Conservation (phyloP, 2,797 vertebrate species). For the Tolypeutes matacus region DNA sequence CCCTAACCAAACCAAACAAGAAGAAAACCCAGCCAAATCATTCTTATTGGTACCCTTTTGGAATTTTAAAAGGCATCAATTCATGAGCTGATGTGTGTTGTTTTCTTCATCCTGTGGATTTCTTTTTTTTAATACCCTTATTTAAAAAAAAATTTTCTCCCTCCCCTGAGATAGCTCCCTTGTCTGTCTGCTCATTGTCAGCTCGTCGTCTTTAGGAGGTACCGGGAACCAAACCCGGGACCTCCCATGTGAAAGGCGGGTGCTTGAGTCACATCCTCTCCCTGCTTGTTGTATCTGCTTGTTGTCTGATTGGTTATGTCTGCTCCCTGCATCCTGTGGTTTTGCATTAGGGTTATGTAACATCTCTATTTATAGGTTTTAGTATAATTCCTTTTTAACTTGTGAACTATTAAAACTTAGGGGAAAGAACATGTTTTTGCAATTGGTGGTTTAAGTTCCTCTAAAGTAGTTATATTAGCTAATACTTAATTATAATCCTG, state of each 20-base stretch:
- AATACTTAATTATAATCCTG: conserved; percentile 16
- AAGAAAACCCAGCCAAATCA: neutral
- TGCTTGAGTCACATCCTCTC: no score
- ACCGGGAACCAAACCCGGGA: no score
- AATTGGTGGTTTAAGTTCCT: conserved; percentile 54
- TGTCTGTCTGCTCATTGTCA: no score
- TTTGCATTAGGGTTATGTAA: conserved; percentile 57
- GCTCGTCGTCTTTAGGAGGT: no score
- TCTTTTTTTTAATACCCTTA: neutral
- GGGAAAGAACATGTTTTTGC: conserved; percentile 16
- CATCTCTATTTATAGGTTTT: conserved; percentile 19
- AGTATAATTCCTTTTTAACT: conserved; percentile 22
- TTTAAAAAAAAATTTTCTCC: no score
- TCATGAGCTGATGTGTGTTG: neutral
- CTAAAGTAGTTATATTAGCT: neutral
- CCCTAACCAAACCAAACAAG: no score
- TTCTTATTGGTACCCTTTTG: neutral
- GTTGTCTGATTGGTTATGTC: no score
- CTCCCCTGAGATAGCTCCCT: no score
- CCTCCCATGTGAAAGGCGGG: no score
- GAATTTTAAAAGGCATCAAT: neutral
- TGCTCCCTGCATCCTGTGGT: neutral
- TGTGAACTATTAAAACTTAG: conserved; percentile 43
- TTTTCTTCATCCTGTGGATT: neutral
- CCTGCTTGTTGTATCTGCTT: no score